A percentile compares a stretch with the other conserved stretches of the same genome.
Conservation (phyloP, 1,140 invertebrate genomes). For the Drosophila tsacasi region DNA sequence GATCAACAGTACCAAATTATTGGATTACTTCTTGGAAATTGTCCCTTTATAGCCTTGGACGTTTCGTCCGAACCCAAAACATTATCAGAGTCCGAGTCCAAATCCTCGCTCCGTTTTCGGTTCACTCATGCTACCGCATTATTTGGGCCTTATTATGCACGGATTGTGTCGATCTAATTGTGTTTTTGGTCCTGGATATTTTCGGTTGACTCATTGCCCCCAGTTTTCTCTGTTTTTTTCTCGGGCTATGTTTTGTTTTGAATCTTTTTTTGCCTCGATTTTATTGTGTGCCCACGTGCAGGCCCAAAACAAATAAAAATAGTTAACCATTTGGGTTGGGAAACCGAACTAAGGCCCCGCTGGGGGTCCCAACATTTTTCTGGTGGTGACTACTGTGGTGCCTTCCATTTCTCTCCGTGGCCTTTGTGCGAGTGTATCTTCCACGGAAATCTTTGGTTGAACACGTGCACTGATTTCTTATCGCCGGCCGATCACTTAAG, state of each 20-base stretch:
- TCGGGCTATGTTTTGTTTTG: conserved; percentile 24
- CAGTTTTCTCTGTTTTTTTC: conserved; percentile 45
- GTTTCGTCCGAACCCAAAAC: neutral
- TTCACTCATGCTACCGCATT: conserved; percentile 61
- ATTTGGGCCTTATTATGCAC: conserved; percentile 67
- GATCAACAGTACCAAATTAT: conserved; percentile 40
- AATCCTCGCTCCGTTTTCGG: conserved; percentile 32
- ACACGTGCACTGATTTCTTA: conserved; percentile 82
- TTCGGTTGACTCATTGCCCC: conserved; percentile 73
- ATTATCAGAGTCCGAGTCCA: neutral
- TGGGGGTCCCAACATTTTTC: conserved; percentile 58
- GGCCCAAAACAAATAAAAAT: conserved; percentile 67
- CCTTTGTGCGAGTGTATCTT: conserved; percentile 36
- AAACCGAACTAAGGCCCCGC: conserved; percentile 77
- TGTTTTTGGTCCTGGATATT: conserved; percentile 61
- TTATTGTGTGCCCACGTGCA: conserved; percentile 74
- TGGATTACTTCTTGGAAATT: conserved; percentile 59
- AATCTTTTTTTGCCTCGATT: conserved; percentile 16
- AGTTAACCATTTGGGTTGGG: conserved; percentile 64
- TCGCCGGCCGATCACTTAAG: conserved; percentile 68
- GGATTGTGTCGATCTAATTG: conserved; percentile 74
- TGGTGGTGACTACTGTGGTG: conserved; percentile 67
- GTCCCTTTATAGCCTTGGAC: conserved; percentile 40
- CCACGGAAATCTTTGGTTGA: conserved; percentile 66
- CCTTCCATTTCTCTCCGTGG: conserved; percentile 37